phyloP scores from a whole-genome alignment of 2,797 vertebrate species.

The Sebastes ruberrimus region DNA sequence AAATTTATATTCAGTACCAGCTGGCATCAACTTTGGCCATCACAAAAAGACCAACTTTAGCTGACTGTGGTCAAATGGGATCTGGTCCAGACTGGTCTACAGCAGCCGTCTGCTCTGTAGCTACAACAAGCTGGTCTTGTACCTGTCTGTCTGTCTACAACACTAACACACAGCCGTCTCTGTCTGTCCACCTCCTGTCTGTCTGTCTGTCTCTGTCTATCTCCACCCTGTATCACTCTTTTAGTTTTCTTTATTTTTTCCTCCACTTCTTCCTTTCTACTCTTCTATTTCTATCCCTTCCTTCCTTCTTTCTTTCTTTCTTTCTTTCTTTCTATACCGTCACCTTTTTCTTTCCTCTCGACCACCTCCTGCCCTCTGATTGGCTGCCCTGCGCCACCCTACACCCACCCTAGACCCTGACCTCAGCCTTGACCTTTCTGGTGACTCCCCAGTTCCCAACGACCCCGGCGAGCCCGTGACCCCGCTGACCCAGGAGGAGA shows the following conservation, averaged over 20 bases:
- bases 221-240: constrained; percentile 12
- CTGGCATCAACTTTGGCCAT: not conserved
- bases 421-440: constrained; percentile 85
- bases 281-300: not conserved
- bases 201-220: constrained; percentile 18
- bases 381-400: constrained; percentile 25
- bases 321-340: not conserved
- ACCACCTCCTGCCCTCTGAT: constrained; percentile 14
- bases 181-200: constrained; percentile 11
- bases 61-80: constrained; percentile 1
- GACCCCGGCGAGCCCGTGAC: constrained; percentile 53
- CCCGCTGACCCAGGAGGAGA: constrained; percentile 63
- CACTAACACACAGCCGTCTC: constrained; percentile 30
- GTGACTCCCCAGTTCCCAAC: constrained; percentile 86
- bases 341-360: not conserved
- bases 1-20: not conserved
- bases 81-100: constrained; percentile 41
- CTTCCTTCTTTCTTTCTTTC: not conserved
- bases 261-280: not conserved
- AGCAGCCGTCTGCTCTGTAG: constrained; percentile 53
- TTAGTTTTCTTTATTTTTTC: constrained; percentile 23
- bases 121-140: constrained; percentile 33
- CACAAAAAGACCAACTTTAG: not conserved
- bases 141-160: constrained; percentile 17
- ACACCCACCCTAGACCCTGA: constrained; percentile 67